These are phyloP conservation scores for Himalopsyche phryganea DNA, from an alignment of 1,140 invertebrate species.

Conservation along the genomic window DNA sequence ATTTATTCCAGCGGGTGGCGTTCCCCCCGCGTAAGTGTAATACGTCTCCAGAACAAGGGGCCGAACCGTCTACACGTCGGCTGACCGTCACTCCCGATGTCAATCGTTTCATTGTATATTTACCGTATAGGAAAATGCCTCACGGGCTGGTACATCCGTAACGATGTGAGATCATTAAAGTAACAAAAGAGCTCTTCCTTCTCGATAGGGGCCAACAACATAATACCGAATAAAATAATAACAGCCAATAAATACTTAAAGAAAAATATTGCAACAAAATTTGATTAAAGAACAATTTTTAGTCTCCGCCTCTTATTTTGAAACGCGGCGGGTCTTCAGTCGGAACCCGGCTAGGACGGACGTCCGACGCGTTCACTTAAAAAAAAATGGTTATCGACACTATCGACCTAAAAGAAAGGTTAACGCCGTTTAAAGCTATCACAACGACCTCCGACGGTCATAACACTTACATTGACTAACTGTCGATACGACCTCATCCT, in stretches of 20 bases:
- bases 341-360: constrained; percentile 19
- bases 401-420: constrained; percentile 18
- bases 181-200: constrained; percentile 21
- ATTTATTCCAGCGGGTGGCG: constrained; percentile 37
- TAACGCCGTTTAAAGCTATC: constrained; percentile 34
- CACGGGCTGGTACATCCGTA: not conserved
- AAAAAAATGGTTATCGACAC: constrained; percentile 31
- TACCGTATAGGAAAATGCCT: not conserved
- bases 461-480: constrained; percentile 28
- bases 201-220: constrained; percentile 24
- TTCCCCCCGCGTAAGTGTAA: constrained; percentile 49
- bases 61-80: constrained; percentile 26
- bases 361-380: constrained; percentile 28
- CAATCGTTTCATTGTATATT: not conserved
- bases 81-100: not conserved
- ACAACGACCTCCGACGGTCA: constrained; percentile 23
- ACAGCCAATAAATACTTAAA: constrained; percentile 36
- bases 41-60: constrained; percentile 51
- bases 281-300: constrained; percentile 33
- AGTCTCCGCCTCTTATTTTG: constrained; percentile 22
- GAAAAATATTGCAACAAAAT: constrained; percentile 36
- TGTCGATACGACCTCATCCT: not conserved
- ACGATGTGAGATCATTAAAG: constrained; percentile 5
- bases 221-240: constrained; percentile 33
- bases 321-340: constrained; percentile 15